phyloP scores from a whole-genome alignment of 2,888 invertebrate genomes.

The Enchytraeus crypticus region DNA sequence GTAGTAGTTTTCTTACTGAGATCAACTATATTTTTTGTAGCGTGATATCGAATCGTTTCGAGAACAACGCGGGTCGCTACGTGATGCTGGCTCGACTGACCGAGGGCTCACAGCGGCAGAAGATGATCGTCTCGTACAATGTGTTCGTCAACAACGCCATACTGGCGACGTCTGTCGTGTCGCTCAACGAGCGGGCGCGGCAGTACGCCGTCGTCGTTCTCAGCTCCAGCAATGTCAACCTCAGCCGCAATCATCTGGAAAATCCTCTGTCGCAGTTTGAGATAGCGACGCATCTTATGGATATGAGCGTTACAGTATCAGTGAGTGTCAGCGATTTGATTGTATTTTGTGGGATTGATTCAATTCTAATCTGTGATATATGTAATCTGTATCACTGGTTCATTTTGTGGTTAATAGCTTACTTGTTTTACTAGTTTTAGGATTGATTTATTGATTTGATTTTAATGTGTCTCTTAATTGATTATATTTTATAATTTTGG shows the following conservation, averaged over 20 bases:
- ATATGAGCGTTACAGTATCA: conserved; percentile 58
- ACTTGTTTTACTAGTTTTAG: too few species aligned
- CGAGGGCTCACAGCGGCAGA: conserved; percentile 74
- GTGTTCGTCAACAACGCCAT: conserved; percentile 5
- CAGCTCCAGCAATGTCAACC: conserved; percentile 77
- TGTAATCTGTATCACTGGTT: too few species aligned
- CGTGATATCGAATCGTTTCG: conserved; percentile 66
- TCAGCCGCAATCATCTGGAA: conserved; percentile 80
- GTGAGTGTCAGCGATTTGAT: too few species aligned
- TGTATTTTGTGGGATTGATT: too few species aligned
- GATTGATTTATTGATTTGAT: too few species aligned
- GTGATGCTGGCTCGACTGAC: conserved; percentile 79
- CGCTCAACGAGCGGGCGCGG: conserved; percentile 75
- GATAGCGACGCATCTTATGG: conserved; percentile 85
- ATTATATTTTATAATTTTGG: too few species aligned
- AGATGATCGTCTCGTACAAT: conserved; percentile 48
- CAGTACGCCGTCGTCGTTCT: conserved; percentile 87
- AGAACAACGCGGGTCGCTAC: conserved; percentile 76
- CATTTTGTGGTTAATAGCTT: too few species aligned
- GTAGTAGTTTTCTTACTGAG: too few species aligned
- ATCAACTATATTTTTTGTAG: not conserved
- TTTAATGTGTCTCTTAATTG: too few species aligned
- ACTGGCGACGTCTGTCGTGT: conserved; percentile 27
- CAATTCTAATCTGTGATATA: too few species aligned
- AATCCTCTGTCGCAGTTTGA: conserved; percentile 86